Evolutionary conservation across 2,797 vertebrate species (phyloP), one percentile per base, ranked within the genome.

Genomic region (Cossypha polioptera): DNA sequence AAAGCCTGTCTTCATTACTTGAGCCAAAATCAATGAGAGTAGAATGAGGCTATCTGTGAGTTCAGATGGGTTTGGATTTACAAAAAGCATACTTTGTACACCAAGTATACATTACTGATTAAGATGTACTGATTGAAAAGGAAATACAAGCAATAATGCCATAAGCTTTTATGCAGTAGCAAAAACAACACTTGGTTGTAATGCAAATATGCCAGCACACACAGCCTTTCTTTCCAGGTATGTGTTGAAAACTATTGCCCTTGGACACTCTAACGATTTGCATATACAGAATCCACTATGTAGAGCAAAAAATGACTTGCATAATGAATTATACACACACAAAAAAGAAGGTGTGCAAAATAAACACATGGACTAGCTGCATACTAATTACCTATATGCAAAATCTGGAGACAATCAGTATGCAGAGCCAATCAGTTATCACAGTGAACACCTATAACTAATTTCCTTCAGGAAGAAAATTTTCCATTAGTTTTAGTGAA

Each of bases 401-500:
- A 94, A 95, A 92, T 53, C 83, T 91, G 73, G 40, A 92, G 90
- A 82, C 58, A 90, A 65, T 96, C 90, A 95, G 42, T 85, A 88
- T 94, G 91, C 97, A 94, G 92, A 96, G 92, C 57, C 63, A 84
- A 96, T 92, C 91, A 85, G 88, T 90, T 94, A 96, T 96, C 96
- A 86, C 92, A 94, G 88, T 72, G 77, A 96, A 91, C 48, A 86
- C 94, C 88, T 96, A 91, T 82, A 94, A 92, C 88, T 95, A 95
- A 97, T 97, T 97, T 96, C 86, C 74, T 93, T 25, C 88, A 95
- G 95, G 78, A 92, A 42, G 92, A 90, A 95, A 95, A 94, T 93
- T 96, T 93, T 94, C 91, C 87, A 73, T 96, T 94, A 86, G 88
- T 92, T 97, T 97, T 94, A 90, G 91, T 88, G 95, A 95, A 91